Conservation (phyloP, 2,888 invertebrate genomes). For the Epistrophe eligans region DNA sequence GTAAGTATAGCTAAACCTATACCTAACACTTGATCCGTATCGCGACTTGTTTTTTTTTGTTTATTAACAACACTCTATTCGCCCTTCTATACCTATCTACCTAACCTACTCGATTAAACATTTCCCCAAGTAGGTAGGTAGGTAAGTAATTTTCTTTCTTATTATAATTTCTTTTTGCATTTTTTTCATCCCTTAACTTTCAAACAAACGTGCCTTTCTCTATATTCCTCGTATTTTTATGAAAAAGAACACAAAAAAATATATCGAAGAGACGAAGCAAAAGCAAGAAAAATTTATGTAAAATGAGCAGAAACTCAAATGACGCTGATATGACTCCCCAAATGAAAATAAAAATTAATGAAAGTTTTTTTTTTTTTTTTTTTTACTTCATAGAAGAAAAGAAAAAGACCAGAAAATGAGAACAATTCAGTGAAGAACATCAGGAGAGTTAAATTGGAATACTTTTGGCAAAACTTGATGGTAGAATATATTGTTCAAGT, state of each 20-base stretch:
- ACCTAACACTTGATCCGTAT: too few relatives aligned
- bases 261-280: not conserved
- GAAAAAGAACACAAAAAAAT: not conserved
- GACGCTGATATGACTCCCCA: slow-evolving; percentile 58
- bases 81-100: not conserved
- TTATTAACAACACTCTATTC: slow-evolving; percentile 1
- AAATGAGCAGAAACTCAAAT: slow-evolving; percentile 66
- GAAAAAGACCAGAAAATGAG: not conserved
- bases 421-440: not conserved
- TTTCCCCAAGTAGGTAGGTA: too few relatives aligned
- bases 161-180: slow-evolving; percentile 13
- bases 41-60: too few relatives aligned
- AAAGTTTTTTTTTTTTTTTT: slow-evolving; percentile 38
- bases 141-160: slow-evolving; percentile 35
- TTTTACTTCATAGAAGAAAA: not conserved
- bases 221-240: slow-evolving; percentile 2
- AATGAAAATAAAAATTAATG: slow-evolving; percentile 74
- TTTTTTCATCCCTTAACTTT: not conserved
- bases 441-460: slow-evolving; percentile 68
- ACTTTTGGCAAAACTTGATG: slow-evolving; percentile 56
- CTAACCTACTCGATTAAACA: not conserved
- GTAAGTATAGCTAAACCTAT: too few relatives aligned
- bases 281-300: slow-evolving; percentile 29
- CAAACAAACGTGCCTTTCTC: slow-evolving; percentile 2
- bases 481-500: slow-evolving; percentile 44